Percentiles rank a stretch among this genome's conserved stretches.
Conservation (phyloP, 2,113 vertebrate genomes). For the Apistogramma diplotaenia region DNA sequence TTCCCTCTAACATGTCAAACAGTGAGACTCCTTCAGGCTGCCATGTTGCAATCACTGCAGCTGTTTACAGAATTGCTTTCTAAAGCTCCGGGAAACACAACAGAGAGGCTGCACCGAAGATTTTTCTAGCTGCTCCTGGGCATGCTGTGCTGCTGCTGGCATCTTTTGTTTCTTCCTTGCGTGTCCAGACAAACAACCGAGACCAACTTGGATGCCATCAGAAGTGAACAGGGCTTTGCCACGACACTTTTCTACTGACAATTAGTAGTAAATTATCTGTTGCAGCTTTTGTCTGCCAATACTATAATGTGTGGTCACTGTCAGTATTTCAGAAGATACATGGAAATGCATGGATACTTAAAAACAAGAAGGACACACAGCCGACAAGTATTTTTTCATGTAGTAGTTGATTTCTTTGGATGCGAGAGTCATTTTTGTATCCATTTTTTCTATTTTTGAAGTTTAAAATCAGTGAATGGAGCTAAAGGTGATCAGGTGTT, state of each 20-base stretch:
- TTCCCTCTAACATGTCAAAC: neutral
- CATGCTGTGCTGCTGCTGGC: constrained; percentile 7
- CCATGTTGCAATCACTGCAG: constrained; percentile 19
- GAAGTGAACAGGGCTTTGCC: neutral
- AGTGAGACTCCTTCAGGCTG: constrained; percentile 9
- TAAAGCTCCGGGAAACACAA: constrained; percentile 31
- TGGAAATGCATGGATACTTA: neutral
- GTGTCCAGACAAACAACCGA: constrained; percentile 9
- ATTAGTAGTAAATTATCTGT: neutral
- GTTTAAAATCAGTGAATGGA: too few species aligned
- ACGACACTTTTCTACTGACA: neutral
- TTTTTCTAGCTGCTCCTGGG: neutral
- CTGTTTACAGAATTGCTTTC: constrained; percentile 22
- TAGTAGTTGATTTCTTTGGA: too few species aligned
- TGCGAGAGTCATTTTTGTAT: too few species aligned
- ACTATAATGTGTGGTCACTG: neutral
- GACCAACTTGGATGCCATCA: constrained; percentile 9
- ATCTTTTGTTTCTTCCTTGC: constrained; percentile 15
- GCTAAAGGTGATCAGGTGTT: too few species aligned
- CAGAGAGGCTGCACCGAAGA: constrained; percentile 2
- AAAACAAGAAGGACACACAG: neutral
- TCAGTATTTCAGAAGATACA: neutral
- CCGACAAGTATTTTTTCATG: neutral
- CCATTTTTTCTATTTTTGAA: too few species aligned
- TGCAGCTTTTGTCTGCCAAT: neutral